phyloP scores from a whole-genome alignment of 2,888 invertebrate genomes.

The Alsophila aescularia region DNA sequence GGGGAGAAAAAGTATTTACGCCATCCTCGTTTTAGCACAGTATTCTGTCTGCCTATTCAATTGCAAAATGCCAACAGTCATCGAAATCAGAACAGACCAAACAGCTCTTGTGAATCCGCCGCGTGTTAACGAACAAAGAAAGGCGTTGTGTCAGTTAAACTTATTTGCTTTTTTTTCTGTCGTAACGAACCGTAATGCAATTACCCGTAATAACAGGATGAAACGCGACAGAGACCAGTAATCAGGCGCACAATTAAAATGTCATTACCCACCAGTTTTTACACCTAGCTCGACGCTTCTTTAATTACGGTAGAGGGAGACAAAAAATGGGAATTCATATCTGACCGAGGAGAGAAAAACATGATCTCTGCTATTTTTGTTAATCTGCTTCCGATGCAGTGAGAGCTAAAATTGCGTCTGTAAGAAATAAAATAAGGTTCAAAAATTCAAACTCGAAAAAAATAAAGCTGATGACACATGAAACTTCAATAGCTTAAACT shows the following conservation, averaged over 20 bases:
- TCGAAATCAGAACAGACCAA: conserved; percentile 21
- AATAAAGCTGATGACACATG: too few relatives aligned
- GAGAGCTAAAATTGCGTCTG: background rate
- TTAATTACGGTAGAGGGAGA: conserved; percentile 59
- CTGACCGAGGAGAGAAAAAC: conserved; percentile 13
- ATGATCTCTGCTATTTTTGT: background rate
- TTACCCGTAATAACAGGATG: conserved; percentile 83
- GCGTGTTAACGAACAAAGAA: conserved; percentile 79
- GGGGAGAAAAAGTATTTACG: too few relatives aligned
- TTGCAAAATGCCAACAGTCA: background rate
- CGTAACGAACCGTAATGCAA: conserved; percentile 84
- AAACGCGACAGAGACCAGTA: conserved; percentile 75
- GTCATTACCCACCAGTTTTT: conserved; percentile 79
- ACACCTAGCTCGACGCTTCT: conserved; percentile 63
- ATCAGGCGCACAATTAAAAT: conserved; percentile 82
- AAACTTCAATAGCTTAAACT: too few relatives aligned
- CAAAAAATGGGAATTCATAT: conserved; percentile 31
- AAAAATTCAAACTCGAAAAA: too few relatives aligned
- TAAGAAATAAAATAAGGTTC: too few relatives aligned
- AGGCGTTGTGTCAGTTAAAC: conserved; percentile 78
- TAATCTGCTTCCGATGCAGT: background rate
- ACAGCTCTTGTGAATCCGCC: conserved; percentile 65
- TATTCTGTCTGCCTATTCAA: background rate
- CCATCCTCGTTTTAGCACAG: too few relatives aligned
- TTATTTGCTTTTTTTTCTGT: conserved; percentile 73